Percentiles rank a stretch among this genome's conserved stretches.
These are phyloP conservation scores for Uria lomvia DNA, from an alignment of 2,113 vertebrate species.

Conservation along the genomic window DNA sequence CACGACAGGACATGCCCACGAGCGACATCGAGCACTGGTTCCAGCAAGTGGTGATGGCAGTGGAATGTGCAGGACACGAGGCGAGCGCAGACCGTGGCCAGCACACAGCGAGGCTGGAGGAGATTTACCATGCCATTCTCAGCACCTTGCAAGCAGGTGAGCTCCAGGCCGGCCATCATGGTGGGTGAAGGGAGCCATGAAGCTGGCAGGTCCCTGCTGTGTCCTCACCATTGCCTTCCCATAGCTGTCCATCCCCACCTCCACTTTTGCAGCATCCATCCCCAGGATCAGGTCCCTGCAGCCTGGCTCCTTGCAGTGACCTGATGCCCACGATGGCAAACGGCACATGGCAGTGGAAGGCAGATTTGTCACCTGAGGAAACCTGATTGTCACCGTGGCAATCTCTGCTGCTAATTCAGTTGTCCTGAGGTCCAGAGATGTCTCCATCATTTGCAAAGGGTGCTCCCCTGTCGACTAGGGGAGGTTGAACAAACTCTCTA, in stretches of 20 bases:
- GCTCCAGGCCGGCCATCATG: fast-evolving
- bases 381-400: background rate
- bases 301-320: background rate
- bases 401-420: background rate
- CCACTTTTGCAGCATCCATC: background rate
- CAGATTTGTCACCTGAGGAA: background rate
- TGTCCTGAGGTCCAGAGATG: background rate
- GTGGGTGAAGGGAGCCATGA: fast-evolving
- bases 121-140: constrained; percentile 78
- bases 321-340: background rate
- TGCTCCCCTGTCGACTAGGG: background rate
- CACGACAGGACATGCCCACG: constrained; percentile 71
- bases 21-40: constrained; percentile 78
- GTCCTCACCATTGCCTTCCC: background rate
- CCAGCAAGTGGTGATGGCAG: constrained; percentile 77
- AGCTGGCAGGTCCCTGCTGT: background rate
- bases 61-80: constrained; percentile 71
- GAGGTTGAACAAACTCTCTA: background rate
- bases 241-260: background rate
- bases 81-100: background rate
- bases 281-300: background rate
- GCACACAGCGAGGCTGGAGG: constrained; percentile 71
- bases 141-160: constrained; percentile 64
- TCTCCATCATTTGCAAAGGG: background rate
- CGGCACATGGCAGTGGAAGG: background rate